A percentile compares a stretch with the other conserved stretches of the same genome.
Conservation (phyloP, 2,888 invertebrate genomes). For the Eupeodes luniger region DNA sequence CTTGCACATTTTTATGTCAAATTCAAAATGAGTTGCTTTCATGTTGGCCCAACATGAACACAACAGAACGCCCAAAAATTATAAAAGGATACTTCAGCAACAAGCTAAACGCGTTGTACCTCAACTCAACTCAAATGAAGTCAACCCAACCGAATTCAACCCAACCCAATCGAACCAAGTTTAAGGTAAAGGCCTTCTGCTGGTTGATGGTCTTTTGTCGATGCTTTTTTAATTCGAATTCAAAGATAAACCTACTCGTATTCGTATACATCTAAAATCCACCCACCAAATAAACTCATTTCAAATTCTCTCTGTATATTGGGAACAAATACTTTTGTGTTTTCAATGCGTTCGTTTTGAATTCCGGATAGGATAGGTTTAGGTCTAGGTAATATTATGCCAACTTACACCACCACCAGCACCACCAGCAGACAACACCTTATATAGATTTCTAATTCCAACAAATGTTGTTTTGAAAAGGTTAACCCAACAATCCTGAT, state of each 20-base stretch:
- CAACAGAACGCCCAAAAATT: neutral
- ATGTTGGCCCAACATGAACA: neutral
- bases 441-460: conserved; percentile 70
- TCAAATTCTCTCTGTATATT: conserved; percentile 51
- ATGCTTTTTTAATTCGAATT: conserved; percentile 32
- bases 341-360: conserved; percentile 42
- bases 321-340: conserved; percentile 48
- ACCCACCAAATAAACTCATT: conserved; percentile 59
- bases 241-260: neutral
- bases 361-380: neutral
- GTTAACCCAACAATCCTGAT: conserved; percentile 61
- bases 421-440: conserved; percentile 21
- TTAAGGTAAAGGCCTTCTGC: neutral
- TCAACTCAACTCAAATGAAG: neutral
- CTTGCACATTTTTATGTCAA: conserved; percentile 30
- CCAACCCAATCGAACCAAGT: too few species aligned
- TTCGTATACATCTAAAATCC: neutral
- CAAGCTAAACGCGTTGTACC: conserved; percentile 21
- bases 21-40: conserved; percentile 38
- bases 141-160: too few species aligned
- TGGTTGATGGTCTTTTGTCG: neutral
- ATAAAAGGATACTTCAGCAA: conserved; percentile 30
- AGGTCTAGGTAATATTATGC: neutral
- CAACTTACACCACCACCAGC: conserved; percentile 1
- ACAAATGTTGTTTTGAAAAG: conserved; percentile 71